Percentiles rank a stretch among this genome's conserved stretches.
These are phyloP conservation scores for Acanthopagrus latus DNA, from an alignment of 2,797 vertebrate species.

Conservation along the genomic window DNA sequence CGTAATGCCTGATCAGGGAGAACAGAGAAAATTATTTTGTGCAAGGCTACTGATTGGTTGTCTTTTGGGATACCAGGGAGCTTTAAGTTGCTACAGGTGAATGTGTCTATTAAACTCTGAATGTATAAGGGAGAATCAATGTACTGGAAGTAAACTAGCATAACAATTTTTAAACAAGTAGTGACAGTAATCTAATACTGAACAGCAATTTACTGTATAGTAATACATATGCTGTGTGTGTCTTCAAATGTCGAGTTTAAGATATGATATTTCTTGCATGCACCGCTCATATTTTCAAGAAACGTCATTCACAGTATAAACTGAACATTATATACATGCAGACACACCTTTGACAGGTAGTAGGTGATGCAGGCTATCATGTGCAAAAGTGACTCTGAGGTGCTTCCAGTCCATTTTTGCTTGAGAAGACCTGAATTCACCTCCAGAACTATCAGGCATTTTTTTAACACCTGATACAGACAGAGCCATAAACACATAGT, in stretches of 20 bases:
- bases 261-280: neutral
- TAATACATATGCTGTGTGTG: too few relatives aligned
- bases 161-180: too few relatives aligned
- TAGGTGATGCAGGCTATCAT: constrained; percentile 93
- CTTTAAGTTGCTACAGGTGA: neutral
- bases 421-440: constrained; percentile 84
- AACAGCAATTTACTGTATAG: too few relatives aligned
- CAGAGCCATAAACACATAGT: constrained; percentile 9
- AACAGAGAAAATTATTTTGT: neutral
- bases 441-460: constrained; percentile 91
- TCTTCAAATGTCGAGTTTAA: neutral
- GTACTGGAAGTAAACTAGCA: too few relatives aligned
- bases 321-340: constrained; percentile 8
- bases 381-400: constrained; percentile 88
- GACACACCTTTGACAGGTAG: constrained; percentile 90
- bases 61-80: constrained; percentile 7
- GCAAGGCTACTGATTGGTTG: neutral
- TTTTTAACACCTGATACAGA: constrained; percentile 89
- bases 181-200: neutral
- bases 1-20: constrained; percentile 84
- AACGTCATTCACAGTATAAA: constrained; percentile 6
- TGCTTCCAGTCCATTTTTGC: constrained; percentile 79
- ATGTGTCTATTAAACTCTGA: neutral
- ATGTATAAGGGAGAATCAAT: neutral
- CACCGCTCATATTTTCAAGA: neutral